Base-by-base conservation (phyloP, 64 coral and sea anemone genomes). In the Montipora foliosa region DNA sequence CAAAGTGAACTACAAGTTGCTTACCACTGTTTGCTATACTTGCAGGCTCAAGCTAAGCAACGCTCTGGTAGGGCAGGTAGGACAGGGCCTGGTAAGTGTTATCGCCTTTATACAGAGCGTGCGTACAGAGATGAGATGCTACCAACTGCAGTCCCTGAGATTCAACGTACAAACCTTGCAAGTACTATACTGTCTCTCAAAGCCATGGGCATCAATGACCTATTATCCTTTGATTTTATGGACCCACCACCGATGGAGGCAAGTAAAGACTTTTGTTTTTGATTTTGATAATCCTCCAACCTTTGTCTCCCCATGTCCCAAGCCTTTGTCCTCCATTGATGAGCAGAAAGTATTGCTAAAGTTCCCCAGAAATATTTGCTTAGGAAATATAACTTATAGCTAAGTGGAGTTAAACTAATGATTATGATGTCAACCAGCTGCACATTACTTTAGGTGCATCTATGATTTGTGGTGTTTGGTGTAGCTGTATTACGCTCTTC, bases 91-190 rank as follows among this genome's bases (percentile, higher is more conserved):
- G 98, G 98, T 44, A 99, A 99, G 92, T 99, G 98, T 82, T 99
- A 99, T 81, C 95, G 98, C 53, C 77, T 99, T 75, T 99, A 99
- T 85, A 99, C 98, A 4, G 98, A 99, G 74, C 83, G 98, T 77
- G 98, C 98, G 6, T 99, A 99, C 77, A 88, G 98, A 64, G 98
- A 99, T 74, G 98, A 99, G 89, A 99, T 99, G 98, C 82, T 99
- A 73, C 87, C 83, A 4, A 96, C 98, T 11, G 98, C 98, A 81
- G 98, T 99, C 53, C 98, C 98, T 10, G 98, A 99, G 89, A 99
- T 99, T 16, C 98, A 99, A 22, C 90, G 98, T 16, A 99, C 98
- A 7, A 99, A 99, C 80, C 62, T 99, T 22, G 92, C 98, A 2
- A 99, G 98, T 52, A 99, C 98, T 51, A 99, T 99, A 25, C 67